Evolutionary conservation across 2,113 vertebrate genomes (phyloP), one percentile per base, ranked within the genome.

Genomic region (Lanius ludovicianus): DNA sequence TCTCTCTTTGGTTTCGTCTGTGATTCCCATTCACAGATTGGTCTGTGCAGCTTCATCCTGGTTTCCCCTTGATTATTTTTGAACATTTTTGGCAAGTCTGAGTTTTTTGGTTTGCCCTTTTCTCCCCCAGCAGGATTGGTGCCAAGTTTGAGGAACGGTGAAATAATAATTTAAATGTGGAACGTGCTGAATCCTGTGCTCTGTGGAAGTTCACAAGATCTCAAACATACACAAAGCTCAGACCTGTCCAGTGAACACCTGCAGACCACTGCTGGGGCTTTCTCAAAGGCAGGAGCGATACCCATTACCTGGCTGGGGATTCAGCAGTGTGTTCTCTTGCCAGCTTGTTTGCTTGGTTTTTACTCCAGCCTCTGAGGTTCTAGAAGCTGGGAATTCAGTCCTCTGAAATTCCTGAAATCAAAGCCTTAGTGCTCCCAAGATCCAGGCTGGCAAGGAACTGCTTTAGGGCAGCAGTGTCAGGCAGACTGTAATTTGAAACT

Each of bases 221-320:
- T 27, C 35, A 59, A 12, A 24, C 4, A 7, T 2, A 1, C 0
- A 17, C 5, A 52, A 18, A 30, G 41, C 33, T 47, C 57, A 44
- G 55, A 12, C 10, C 44, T 60, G 10, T 7, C 3, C 0, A 0
- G 21, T 23, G 56, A n/a, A 24, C 6, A 4, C 30, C 31, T 22
- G 15, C 28, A 76, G 37, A 41, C 13, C 27, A 2, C 2, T 73
- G 52, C 70, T 65, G 78, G 21, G 31, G 9, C 30, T 30, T 31
- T 3, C 53, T 39, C 57, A 27, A 42, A 25, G n/a, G 59, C 31
- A 59, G 41, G 4, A 28, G 3, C 20, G 8, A 9, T 4, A 5
- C 44, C 75, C 14, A 3, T 35, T 5, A 11, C 5, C 15, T 41
- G 42, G 1, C 7, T 64, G 44, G 11, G 57, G 6, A 5, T 13